Evolutionary conservation across 2,888 invertebrate species (phyloP).

Genomic region (Pycnomerus fuliginosus): DNA sequence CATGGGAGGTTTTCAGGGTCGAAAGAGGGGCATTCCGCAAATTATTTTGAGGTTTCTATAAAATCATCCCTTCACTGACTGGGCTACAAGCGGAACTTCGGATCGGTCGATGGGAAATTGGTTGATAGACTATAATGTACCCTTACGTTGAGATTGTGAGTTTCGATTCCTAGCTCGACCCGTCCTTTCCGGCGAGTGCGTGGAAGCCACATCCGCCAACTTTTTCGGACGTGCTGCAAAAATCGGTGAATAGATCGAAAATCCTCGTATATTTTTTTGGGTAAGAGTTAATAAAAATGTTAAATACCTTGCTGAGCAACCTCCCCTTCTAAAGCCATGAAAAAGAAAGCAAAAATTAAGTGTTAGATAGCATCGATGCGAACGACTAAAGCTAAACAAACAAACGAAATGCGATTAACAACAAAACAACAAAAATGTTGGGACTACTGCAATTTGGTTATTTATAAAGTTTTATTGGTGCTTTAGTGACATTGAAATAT

Average conservation of each 20-base stretch:
- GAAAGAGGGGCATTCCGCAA: too few relatives aligned
- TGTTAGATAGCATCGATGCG: too few relatives aligned
- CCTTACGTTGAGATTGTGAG: slow-evolving; percentile 92
- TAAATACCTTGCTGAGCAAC: slow-evolving; percentile 65
- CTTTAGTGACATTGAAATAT: too few relatives aligned
- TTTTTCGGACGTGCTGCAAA: slow-evolving; percentile 66
- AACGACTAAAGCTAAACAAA: slow-evolving; percentile 7
- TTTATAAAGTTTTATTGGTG: too few relatives aligned
- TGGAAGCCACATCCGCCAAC: slow-evolving; percentile 55
- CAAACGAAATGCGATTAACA: slow-evolving; percentile 1
- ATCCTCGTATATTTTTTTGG: too few relatives aligned
- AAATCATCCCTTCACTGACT: too few relatives aligned
- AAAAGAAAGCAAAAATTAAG: slow-evolving; percentile 41
- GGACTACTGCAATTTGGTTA: slow-evolving; percentile 22
- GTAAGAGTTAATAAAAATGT: slow-evolving; percentile 21
- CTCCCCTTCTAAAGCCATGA: slow-evolving; percentile 60
- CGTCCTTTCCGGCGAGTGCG: slow-evolving; percentile 63
- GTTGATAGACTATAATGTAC: not conserved
- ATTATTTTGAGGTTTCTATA: too few relatives aligned
- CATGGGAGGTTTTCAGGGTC: too few relatives aligned
- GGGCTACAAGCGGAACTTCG: too few relatives aligned
- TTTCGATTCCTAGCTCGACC: slow-evolving; percentile 63
- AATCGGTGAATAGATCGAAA: too few relatives aligned
- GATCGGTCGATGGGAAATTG: not conserved
- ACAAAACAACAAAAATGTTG: not conserved